Evolutionary conservation across 2,113 vertebrate genomes (phyloP), one percentile per base, ranked within the genome.

Genomic region (Charina bottae): DNA sequence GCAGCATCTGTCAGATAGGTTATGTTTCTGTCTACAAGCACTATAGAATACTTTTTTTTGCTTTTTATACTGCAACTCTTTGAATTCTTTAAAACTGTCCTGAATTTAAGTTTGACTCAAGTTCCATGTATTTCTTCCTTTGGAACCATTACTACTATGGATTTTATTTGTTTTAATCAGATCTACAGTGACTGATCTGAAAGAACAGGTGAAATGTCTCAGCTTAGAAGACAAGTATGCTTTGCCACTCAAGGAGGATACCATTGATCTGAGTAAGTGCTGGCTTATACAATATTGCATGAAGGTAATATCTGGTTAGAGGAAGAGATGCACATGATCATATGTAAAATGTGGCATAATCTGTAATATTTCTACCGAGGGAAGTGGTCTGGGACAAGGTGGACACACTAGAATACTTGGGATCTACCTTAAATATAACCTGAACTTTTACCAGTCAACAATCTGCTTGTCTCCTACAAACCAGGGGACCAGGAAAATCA

Each of bases 161-260:
- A 17, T 37, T 90, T 92, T 85, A 55, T 92, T 64, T 93, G 21
- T 83, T 62, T 95, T 93, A 92, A 4, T 37, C 93, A 98, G 97
- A 94, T 94, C 95, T 37, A 58, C 93, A 4, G 95, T 97, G 59
- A 97, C 96, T 84, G 97, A 97, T 87, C 95, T 99, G 94, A 98
- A 97, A 93, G 97, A 97, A 28, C 95, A 98, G 83, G 92, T 98
- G 93, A 96, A 95, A 96, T 96, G 89, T 93, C 95, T 97, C 49
- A 87, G 95, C 85, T 91, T 96, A 55, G 91, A 95, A 88, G 95
- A 97, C 26, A 85, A 94, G 68, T 72, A 60, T 28, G 13, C n/a
- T 12, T 23, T 42, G 90, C 58, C 86, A 60, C 26, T 86, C 84
- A 83, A 37, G 90, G 85, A 94, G 28, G 85, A 90, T 23, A 56